These are phyloP conservation scores for Leptonema lineaticorne DNA, from an alignment of 1,140 invertebrate genomes.

Conservation along the genomic window DNA sequence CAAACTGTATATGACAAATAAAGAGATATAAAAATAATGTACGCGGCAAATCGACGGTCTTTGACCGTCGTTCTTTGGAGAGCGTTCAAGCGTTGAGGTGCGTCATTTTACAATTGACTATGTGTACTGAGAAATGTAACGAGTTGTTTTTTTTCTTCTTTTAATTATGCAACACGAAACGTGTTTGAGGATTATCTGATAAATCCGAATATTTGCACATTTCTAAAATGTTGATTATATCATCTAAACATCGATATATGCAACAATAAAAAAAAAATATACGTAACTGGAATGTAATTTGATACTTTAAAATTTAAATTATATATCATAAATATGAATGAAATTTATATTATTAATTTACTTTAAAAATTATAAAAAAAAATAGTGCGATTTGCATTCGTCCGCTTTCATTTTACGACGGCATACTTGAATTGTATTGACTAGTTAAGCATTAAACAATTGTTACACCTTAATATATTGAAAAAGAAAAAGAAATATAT, in stretches of 20 bases:
- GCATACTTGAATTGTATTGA: constrained; percentile 18
- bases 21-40: constrained; percentile 2
- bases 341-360: too few relatives aligned
- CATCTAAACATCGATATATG: too few relatives aligned
- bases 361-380: neutral
- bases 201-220: too few relatives aligned
- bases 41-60: constrained; percentile 24
- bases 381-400: neutral
- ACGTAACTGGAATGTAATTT: too few relatives aligned
- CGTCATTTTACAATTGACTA: constrained; percentile 11
- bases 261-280: too few relatives aligned
- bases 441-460: neutral
- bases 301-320: too few relatives aligned
- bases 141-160: too few relatives aligned
- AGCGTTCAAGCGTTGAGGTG: neutral
- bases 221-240: too few relatives aligned
- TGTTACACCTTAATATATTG: constrained; percentile 9
- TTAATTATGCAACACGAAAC: too few relatives aligned
- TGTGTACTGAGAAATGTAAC: too few relatives aligned
- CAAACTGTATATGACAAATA: neutral
- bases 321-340: too few relatives aligned
- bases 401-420: neutral
- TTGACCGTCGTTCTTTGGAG: constrained; percentile 13
- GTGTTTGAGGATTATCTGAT: too few relatives aligned
- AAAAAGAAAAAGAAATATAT: neutral